These are phyloP conservation scores for Limnephilus lunatus DNA, from an alignment of 2,888 invertebrate genomes.

Conservation along the genomic window DNA sequence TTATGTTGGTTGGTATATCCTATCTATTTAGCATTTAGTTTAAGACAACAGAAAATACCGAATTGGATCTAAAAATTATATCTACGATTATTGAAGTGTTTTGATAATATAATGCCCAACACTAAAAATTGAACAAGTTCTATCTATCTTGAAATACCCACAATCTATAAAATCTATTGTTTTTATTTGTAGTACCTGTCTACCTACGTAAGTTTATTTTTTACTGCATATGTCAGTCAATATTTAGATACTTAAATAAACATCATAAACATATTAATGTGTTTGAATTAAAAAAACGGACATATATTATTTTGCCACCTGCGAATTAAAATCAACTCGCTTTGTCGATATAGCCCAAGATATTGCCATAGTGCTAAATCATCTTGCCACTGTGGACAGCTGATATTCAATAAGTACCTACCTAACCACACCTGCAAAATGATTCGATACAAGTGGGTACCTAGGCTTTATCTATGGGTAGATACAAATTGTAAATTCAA, in stretches of 20 bases:
- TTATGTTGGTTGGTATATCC: no score
- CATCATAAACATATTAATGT: not conserved
- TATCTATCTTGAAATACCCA: not conserved
- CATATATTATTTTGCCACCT: not conserved
- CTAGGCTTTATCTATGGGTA: no score
- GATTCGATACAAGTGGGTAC: no score
- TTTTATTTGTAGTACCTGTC: not conserved
- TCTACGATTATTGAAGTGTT: not conserved
- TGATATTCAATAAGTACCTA: not conserved
- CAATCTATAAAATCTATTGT: not conserved
- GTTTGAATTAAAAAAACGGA: not conserved
- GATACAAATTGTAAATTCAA: not conserved
- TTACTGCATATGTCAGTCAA: not conserved
- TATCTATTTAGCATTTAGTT: not conserved
- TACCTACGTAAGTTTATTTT: not conserved
- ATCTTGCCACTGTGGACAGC: not conserved
- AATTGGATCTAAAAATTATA: not conserved
- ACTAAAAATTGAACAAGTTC: not conserved
- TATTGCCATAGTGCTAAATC: not conserved
- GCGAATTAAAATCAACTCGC: not conserved
- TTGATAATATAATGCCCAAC: not conserved
- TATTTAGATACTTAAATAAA: not conserved
- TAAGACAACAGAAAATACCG: not conserved
- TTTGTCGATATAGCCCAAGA: not conserved
- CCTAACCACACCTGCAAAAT: not conserved